phyloP scores from a whole-genome alignment of 2,797 vertebrate genomes.

The Schizopygopsis malacanthus region DNA sequence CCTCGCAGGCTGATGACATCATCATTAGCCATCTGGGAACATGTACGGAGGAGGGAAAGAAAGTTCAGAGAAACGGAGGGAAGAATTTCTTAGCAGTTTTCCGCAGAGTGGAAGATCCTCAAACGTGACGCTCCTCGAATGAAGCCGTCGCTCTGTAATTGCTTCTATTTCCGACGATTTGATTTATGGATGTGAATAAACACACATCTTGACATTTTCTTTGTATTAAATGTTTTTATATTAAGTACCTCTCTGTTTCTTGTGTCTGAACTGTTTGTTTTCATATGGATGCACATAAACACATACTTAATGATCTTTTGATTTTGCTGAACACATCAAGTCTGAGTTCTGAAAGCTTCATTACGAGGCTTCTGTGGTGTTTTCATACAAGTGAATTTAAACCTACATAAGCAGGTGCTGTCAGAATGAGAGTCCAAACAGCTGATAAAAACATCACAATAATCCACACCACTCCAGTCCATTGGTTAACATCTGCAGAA shows the following conservation, averaged over 20 bases:
- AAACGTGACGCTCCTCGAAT: constrained; percentile 39
- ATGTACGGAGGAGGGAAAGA: constrained; percentile 93
- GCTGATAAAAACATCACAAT: too few species aligned
- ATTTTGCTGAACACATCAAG: background rate
- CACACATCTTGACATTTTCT: background rate
- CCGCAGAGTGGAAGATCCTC: constrained; percentile 77
- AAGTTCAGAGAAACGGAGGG: constrained; percentile 88
- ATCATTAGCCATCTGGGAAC: constrained; percentile 82
- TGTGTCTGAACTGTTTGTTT: background rate
- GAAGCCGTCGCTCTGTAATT: background rate
- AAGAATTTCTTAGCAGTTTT: constrained; percentile 90
- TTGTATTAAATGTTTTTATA: constrained; percentile 1
- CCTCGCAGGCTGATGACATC: constrained; percentile 80
- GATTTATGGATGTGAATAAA: background rate
- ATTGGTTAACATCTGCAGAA: too few species aligned
- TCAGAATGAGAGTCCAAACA: too few species aligned
- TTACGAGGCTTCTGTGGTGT: background rate
- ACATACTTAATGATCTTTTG: background rate
- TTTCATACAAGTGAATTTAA: background rate
- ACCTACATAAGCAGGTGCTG: background rate
- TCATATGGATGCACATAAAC: background rate
- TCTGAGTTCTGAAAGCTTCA: background rate
- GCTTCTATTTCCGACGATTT: background rate
- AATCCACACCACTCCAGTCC: too few species aligned
- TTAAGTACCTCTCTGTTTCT: background rate